Conservation (phyloP, 1,140 invertebrate genomes). For the Drosophila serrata region DNA sequence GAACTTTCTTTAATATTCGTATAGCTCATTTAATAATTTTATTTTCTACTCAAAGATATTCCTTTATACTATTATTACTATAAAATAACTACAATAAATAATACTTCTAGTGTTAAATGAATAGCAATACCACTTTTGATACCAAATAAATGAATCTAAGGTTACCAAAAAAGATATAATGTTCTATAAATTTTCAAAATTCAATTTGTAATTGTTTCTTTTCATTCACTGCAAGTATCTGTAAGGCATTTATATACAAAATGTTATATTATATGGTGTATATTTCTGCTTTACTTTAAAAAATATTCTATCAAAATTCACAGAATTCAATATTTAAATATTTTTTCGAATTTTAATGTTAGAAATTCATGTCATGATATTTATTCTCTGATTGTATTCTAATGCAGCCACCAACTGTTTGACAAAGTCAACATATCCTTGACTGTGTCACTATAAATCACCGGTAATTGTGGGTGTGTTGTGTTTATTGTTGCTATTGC, state of each 20-base stretch:
- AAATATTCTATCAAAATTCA: neutral
- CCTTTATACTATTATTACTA: too few species aligned
- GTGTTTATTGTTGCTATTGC: constrained; percentile 54
- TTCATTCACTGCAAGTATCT: too few species aligned
- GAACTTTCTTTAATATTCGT: neutral
- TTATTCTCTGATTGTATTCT: constrained; percentile 1
- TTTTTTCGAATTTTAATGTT: neutral
- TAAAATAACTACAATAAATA: too few species aligned
- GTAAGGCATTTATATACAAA: too few species aligned
- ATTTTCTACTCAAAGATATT: too few species aligned
- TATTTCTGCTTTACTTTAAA: neutral
- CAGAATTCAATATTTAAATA: neutral
- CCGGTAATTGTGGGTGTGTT: constrained; percentile 65
- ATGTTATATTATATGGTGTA: neutral
- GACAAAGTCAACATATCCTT: constrained; percentile 21
- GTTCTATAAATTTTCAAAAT: too few species aligned
- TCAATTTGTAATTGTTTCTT: too few species aligned
- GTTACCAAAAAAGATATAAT: too few species aligned
- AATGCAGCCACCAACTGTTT: constrained; percentile 15
- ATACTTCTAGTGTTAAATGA: too few species aligned
- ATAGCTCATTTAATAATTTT: neutral
- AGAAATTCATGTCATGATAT: constrained; percentile 1
- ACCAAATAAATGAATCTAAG: too few species aligned
- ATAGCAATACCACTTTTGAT: too few species aligned
- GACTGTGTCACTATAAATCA: constrained; percentile 18